Evolutionary conservation across 2,888 invertebrate genomes (phyloP).

Genomic region (Drosophila ustulata): DNA sequence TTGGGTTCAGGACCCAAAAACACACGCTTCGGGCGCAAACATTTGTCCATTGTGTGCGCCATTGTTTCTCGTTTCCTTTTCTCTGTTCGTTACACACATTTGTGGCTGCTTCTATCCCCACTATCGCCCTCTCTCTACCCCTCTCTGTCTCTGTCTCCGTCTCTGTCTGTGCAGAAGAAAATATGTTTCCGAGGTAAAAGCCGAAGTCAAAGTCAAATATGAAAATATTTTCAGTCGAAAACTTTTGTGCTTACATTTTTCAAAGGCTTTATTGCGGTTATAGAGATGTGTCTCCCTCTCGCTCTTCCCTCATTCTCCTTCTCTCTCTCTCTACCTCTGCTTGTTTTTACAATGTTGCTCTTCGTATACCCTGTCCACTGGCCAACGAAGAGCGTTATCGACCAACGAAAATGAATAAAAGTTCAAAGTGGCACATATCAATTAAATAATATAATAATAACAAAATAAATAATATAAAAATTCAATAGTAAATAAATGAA

Average conservation of each 20-base stretch:
- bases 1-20: not conserved
- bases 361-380: not conserved
- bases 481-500: too few relatives aligned
- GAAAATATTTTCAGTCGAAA: conserved; percentile 44
- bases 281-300: conserved; percentile 6
- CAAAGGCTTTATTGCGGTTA: conserved; percentile 41
- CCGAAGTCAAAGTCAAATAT: conserved; percentile 55
- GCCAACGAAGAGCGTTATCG: not conserved
- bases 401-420: not conserved
- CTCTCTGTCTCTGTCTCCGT: not conserved
- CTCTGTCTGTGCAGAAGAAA: conserved; percentile 14
- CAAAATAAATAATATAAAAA: too few relatives aligned
- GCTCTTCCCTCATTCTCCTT: too few relatives aligned
- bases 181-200: conserved; percentile 47
- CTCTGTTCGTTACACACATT: too few relatives aligned
- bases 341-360: not conserved
- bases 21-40: not conserved
- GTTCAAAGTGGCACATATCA: too few relatives aligned
- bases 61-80: too few relatives aligned
- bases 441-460: too few relatives aligned
- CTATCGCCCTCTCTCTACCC: not conserved
- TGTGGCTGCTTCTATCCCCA: not conserved
- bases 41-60: not conserved
- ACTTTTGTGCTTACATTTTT: conserved; percentile 51
- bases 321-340: not conserved